phyloP scores from a whole-genome alignment of 1,140 invertebrate species.

The Calephelis nemesis region DNA sequence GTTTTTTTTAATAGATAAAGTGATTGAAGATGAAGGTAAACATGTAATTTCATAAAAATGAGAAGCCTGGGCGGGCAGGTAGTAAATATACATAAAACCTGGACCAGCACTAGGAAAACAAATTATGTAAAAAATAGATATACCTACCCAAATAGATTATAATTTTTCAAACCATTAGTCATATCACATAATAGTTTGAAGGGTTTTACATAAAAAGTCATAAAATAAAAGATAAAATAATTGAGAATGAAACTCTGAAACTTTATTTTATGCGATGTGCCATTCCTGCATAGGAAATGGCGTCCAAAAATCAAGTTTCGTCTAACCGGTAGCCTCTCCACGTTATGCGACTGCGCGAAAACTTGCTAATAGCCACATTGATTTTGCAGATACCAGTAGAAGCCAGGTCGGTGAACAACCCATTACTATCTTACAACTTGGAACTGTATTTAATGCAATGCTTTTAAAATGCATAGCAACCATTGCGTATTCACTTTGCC shows the following conservation, averaged over 20 bases:
- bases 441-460: constrained; percentile 4
- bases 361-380: constrained; percentile 78
- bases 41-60: too few relatives aligned
- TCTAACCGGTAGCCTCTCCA: constrained; percentile 53
- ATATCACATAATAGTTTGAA: too few relatives aligned
- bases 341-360: constrained; percentile 76
- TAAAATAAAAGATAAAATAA: constrained; percentile 19
- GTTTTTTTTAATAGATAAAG: too few relatives aligned
- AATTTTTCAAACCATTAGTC: too few relatives aligned
- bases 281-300: constrained; percentile 32
- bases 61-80: too few relatives aligned
- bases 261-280: constrained; percentile 20
- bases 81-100: too few relatives aligned
- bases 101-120: too few relatives aligned
- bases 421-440: constrained; percentile 30
- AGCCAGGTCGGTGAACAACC: constrained; percentile 70
- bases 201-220: neutral
- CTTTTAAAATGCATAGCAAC: neutral
- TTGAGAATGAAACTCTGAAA: constrained; percentile 16
- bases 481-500: constrained; percentile 3
- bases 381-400: constrained; percentile 73
- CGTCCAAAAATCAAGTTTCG: constrained; percentile 27
- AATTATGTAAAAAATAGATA: too few relatives aligned
- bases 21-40: too few relatives aligned
- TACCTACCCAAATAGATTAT: too few relatives aligned